Evolutionary conservation across 2,888 invertebrate species (phyloP), one percentile per base, ranked within the genome.

Genomic region (Pristionchus arcanus): DNA sequence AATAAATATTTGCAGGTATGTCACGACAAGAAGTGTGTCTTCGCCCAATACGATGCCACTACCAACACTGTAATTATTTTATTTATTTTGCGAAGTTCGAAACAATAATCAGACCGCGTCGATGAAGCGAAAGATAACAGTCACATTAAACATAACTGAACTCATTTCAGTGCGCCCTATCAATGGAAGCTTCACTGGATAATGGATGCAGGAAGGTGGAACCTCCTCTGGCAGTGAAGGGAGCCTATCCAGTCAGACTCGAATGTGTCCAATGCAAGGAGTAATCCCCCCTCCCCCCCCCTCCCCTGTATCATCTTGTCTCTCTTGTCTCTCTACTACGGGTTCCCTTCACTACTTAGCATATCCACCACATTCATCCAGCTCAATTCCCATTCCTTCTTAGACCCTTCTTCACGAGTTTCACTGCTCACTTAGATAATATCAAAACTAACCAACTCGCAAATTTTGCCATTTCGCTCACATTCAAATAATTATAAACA

Each of bases 11-110:
- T 68, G 2, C 16, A 89, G 89, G 28, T 91, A 68, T 95, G 95
- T 90, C 90, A 92, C 37, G 91, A 91, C 34, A 91, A 90, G 68
- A 91, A 92, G n/a, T 95, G 95, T 90, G 92, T 92, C 19, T 89
- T 92, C 89, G 95, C 95, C 13, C 93, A 94, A 85, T 94, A 92
- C 89, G 93, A 94, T 87, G 91, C 93, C 85, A 93, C 91, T 89
- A 92, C 91, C 19, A 91, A 92, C 63, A 93, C 91, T 87, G 94
- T 94, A 87, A 89, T 92, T 19, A 81, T 11, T 77, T 34, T 15
- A 16, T 34, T 15, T 77, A 42, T 74, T 49, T 21, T 25, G 49
- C 55, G 66, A 90, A n/a, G 3, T 49, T 49, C 0, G 9, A 49
- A 0, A 13, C 3, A 83, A 34, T 25, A 63, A 63, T 63, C 63